Evolutionary conservation across 2,888 invertebrate species (phyloP), one percentile per base, ranked within the genome.

Genomic region (Phyllotreta cruciferae): DNA sequence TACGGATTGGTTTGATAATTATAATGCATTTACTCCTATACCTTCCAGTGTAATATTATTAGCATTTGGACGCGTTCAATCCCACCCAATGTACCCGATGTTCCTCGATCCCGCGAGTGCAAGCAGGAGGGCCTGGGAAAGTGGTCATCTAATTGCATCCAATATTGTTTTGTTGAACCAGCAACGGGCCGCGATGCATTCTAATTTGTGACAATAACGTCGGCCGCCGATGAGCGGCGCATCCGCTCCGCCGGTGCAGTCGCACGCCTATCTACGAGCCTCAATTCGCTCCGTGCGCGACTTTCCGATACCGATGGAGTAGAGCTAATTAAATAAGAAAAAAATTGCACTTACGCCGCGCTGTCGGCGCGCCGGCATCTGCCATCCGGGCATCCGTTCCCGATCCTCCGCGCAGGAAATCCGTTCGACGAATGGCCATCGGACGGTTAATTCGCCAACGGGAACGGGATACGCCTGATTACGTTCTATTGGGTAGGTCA

Each of bases 191-290:
- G 71, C 65, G 47, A 73, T 75, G 74, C 76, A 73, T 68, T 72
- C 74, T 77, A 78, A 78, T 78, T 24, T 78, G 73, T 70, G 65
- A 53, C 42, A 56, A 58, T 42, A 41, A 39, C 49, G 56, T 42
- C 57, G 57, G 57, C 24, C 53, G 47, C 13, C 52, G 57, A 45
- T 42, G 44, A 56, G 14, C 11, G 37, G 56, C 14, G 71, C 76
- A 75, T 78, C 78, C 78, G 77, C 73, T 72, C 50, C 66, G 52
- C 57, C 68, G 24, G 7, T 37, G 71, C 61, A 70, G 74, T 75
- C 75, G 68, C 71, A 73, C 71, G 71, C 67, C 67, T 69, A 72
- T 72, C 64, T 68, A 68, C 44, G 10, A 4, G 24, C 24, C 66
- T 65, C 67, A 62, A 67, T 66, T 67, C 70, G 60, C 63, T 62